These are phyloP conservation scores for Nematolebias whitei DNA, from an alignment of 2,113 vertebrate species.

Conservation along the genomic window DNA sequence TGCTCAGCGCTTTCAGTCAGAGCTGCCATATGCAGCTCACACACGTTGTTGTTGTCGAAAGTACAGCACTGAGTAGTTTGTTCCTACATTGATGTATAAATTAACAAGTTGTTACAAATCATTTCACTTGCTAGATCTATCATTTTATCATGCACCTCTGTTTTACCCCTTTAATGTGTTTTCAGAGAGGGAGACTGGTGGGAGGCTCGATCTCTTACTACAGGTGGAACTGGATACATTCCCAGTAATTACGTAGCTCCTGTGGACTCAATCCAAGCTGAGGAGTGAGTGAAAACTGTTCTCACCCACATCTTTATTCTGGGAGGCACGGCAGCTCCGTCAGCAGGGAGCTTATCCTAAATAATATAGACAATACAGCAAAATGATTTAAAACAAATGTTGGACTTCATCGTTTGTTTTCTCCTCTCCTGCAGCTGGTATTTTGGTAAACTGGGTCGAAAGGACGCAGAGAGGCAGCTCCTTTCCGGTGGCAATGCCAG, in stretches of 20 bases:
- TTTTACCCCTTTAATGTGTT: slow-evolving; percentile 20
- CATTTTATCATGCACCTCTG: background rate
- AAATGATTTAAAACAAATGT: slow-evolving; percentile 7
- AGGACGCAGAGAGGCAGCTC: slow-evolving; percentile 97
- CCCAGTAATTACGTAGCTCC: slow-evolving; percentile 99
- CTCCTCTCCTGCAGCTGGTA: slow-evolving; percentile 86
- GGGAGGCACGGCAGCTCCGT: slow-evolving; percentile 8
- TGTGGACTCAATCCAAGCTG: slow-evolving; percentile 98
- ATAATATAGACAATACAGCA: slow-evolving; percentile 25
- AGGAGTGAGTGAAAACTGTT: slow-evolving; percentile 88
- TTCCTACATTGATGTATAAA: background rate
- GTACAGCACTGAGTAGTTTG: background rate
- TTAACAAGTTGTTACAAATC: background rate
- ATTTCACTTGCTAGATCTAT: background rate
- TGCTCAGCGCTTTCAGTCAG: too few relatives aligned
- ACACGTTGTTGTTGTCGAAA: background rate
- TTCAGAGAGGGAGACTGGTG: slow-evolving; percentile 98
- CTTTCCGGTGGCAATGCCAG: slow-evolving; percentile 95
- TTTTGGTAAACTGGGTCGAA: slow-evolving; percentile 97
- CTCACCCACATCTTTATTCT: slow-evolving; percentile 2
- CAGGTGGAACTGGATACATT: slow-evolving; percentile 97
- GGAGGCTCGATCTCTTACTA: slow-evolving; percentile 96
- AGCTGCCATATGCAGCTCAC: background rate
- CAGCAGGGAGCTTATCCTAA: slow-evolving; percentile 19
- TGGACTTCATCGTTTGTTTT: background rate